Percentiles rank a stretch among this genome's conserved stretches.
These are phyloP conservation scores for Oncorhynchus mykiss DNA, from an alignment of 2,113 vertebrate species.

Conservation along the genomic window DNA sequence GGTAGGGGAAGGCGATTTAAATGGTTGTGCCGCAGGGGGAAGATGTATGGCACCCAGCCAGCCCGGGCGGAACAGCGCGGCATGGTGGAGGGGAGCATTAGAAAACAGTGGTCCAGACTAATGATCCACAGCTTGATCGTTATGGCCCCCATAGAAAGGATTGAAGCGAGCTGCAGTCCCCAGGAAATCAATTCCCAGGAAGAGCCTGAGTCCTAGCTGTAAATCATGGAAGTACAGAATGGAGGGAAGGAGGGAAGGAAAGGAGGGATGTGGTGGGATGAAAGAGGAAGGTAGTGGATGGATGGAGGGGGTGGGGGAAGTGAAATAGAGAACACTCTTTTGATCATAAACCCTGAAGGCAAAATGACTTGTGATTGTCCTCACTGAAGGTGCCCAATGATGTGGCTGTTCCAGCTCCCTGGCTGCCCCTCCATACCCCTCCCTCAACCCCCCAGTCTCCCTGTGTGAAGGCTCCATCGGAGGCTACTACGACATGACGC, in stretches of 20 bases:
- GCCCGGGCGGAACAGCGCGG: background rate
- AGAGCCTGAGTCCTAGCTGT: slow-evolving; percentile 62
- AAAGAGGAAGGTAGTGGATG: slow-evolving; percentile 12
- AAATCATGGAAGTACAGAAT: slow-evolving; percentile 61
- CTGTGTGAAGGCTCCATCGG: slow-evolving; percentile 53
- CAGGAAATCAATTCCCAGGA: slow-evolving; percentile 76
- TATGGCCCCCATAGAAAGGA: slow-evolving; percentile 73
- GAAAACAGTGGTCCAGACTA: slow-evolving; percentile 77
- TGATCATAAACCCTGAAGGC: slow-evolving; percentile 66
- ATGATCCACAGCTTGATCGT: slow-evolving; percentile 76
- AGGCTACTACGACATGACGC: slow-evolving; percentile 27
- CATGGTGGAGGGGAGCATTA: slow-evolving; percentile 50
- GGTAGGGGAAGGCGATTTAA: slow-evolving; percentile 5
- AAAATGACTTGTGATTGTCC: slow-evolving; percentile 48
- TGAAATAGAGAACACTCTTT: slow-evolving; percentile 51
- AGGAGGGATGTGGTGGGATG: slow-evolving; percentile 46
- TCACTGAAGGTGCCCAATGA: slow-evolving; percentile 57
- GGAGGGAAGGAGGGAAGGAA: slow-evolving; percentile 36
- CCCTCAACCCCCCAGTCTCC: slow-evolving; percentile 6
- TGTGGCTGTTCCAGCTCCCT: slow-evolving; percentile 56
- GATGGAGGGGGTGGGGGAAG: slow-evolving; percentile 10
- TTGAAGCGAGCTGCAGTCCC: slow-evolving; percentile 65
- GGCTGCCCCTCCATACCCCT: slow-evolving; percentile 37
- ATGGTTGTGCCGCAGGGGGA: slow-evolving; percentile 29
- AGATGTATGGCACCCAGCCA: slow-evolving; percentile 71